phyloP scores from a whole-genome alignment of 2,888 invertebrate species.

The Cosmia trapezina region DNA sequence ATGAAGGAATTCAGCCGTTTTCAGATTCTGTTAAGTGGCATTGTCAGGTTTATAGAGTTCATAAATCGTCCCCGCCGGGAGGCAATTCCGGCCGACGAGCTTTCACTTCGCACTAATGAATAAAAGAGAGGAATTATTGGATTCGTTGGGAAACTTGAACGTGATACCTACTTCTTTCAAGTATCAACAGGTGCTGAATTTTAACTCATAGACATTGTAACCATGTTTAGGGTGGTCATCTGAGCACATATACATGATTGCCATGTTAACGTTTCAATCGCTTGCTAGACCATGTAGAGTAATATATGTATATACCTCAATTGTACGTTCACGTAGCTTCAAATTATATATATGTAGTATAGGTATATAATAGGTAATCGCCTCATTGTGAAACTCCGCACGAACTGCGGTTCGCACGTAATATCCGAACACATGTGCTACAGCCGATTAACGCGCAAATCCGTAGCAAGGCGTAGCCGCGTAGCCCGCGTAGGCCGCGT shows the following conservation, averaged over 20 bases:
- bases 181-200: conserved; percentile 42
- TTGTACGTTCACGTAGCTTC: background rate
- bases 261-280: background rate
- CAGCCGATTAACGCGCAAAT: conserved; percentile 52
- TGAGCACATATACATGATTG: background rate
- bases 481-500: conserved; percentile 27
- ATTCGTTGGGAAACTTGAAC: conserved; percentile 23
- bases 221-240: background rate
- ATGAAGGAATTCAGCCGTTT: conserved; percentile 9
- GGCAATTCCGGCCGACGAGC: conserved; percentile 47
- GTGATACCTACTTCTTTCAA: conserved; percentile 9
- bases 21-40: conserved; percentile 68
- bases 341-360: background rate
- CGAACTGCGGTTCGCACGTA: conserved; percentile 56
- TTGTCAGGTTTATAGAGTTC: conserved; percentile 73
- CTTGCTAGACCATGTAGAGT: background rate
- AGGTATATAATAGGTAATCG: conserved; percentile 53
- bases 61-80: conserved; percentile 66
- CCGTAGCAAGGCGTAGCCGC: conserved; percentile 44
- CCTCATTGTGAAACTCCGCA: conserved; percentile 61
- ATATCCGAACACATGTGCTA: conserved; percentile 54
- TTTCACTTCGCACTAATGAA: conserved; percentile 55
- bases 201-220: background rate
- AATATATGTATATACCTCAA: background rate
- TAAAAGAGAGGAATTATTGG: conserved; percentile 46